Evolutionary conservation across 2,113 vertebrate genomes (phyloP), one percentile per base, ranked within the genome.

Genomic region (Nansenia antarctica): DNA sequence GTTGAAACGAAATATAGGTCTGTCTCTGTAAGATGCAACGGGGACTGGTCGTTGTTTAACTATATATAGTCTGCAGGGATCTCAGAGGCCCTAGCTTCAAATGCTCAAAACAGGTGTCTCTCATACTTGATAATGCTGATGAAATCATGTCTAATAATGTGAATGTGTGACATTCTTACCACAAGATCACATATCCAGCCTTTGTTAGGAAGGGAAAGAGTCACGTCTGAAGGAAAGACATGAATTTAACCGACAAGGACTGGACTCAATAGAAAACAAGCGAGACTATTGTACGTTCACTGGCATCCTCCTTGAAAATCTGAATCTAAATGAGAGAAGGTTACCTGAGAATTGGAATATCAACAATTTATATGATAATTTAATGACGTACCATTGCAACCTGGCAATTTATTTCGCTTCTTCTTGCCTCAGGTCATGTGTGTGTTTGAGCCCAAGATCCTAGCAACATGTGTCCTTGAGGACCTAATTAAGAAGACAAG

Each of bases 1-100:
- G 73, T 65, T 31, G 60, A 76, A 80, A 67, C 37, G 30, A 67
- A n/a, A 59, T 61, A 79, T n/a, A n/a, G n/a, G n/a, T n/a, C n/a
- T n/a, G n/a, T 82, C 22, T 55, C 9, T 29, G 20, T 2, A 52
- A 15, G 9, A n/a, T 2, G 18, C 20, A 52, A 24, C 47, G 18
- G n/a, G n/a, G 12, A 42, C 12, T 42, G 39, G 39, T 42, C 14
- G 39, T 5, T 42, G 39, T 14, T 42, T 42, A 42, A 42, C 12
- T n/a, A n/a, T n/a, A n/a, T n/a, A n/a, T 42, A 15, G 14, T 18
- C 39, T 42, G 3, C 5, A 15, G 18, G 39, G 39, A 42, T 42
- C 12, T 15, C 18, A n/a, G 14, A 5, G 39, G 39, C 12, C 39
- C 39, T 5, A 42, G 12, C 39, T 15, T 42, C 12, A 42, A 42